Percentiles rank a stretch among this genome's conserved stretches.
These are phyloP conservation scores for Sesia bembeciformis DNA, from an alignment of 2,888 invertebrate species.

Conservation along the genomic window DNA sequence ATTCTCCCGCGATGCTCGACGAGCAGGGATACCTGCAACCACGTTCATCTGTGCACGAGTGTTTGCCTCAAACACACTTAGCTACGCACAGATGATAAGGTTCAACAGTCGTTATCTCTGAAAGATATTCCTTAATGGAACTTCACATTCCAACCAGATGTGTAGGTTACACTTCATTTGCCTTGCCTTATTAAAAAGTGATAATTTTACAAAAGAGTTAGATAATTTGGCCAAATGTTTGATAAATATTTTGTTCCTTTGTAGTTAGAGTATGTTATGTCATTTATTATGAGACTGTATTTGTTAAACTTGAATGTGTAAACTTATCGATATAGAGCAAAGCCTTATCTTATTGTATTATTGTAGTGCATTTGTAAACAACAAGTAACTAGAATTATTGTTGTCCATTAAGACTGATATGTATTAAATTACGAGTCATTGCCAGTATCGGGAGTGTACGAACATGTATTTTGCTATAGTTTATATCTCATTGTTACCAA, in stretches of 20 bases:
- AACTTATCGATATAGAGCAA: conserved; percentile 30
- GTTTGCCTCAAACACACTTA: conserved; percentile 67
- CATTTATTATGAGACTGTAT: conserved; percentile 56
- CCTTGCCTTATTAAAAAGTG: conserved; percentile 56
- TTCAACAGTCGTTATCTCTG: conserved; percentile 48
- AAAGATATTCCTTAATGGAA: conserved; percentile 64
- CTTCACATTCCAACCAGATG: conserved; percentile 66
- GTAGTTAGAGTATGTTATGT: conserved; percentile 30
- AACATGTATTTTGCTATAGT: conserved; percentile 17
- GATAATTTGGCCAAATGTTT: conserved; percentile 43
- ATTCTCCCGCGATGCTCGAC: conserved; percentile 62
- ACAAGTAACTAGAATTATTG: conserved; percentile 26
- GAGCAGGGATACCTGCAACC: conserved; percentile 72
- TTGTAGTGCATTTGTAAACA: conserved; percentile 18
- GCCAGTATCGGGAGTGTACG: conserved; percentile 56
- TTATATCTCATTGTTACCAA: conserved; percentile 72
- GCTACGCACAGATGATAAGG: conserved; percentile 63
- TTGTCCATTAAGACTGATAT: conserved; percentile 64
- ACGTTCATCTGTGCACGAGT: conserved; percentile 65
- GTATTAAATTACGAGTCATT: conserved; percentile 37
- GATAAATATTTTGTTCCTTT: conserved; percentile 43
- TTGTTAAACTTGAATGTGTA: conserved; percentile 7
- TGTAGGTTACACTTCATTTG: conserved; percentile 54
- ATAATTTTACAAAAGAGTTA: conserved; percentile 38
- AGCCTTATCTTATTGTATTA: conserved; percentile 29